Evolutionary conservation across 1,140 invertebrate genomes (phyloP), one percentile per base, ranked within the genome.

Genomic region (Zaprionus capensis): DNA sequence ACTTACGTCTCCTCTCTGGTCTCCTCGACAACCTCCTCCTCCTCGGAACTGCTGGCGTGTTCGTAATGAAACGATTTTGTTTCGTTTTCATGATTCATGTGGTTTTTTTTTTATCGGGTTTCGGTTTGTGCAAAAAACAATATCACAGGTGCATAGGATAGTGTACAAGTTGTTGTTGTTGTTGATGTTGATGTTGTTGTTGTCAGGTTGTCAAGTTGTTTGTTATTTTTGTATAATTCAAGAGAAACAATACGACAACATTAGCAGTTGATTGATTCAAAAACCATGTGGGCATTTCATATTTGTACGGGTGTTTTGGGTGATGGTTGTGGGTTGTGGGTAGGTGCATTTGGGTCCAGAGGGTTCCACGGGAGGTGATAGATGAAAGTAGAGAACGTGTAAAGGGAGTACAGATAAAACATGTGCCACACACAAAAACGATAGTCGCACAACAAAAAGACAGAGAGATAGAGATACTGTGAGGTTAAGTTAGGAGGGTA

Each of bases 1-100:
- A 95, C 95, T 95, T 95, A 96, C 95, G 94, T 95, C 93, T 95
- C 95, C 92, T 94, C 94, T 91, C 95, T 94, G 88, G 84, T 88
- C 80, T 92, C 91, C 94, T 96, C 95, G 94, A 94, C 94, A 82
- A 92, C 91, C 87, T 95, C 95, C 87, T 95, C 95, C 94, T 95
- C 95, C 94, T 95, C 95, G 93, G 94, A 95, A 93, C 91, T 91
- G 86, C 87, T 91, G 76, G 56, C 68, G 79, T 69, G 80, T 81
- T 87, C 82, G 80, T 87, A 83, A 91, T 82, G 78, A 91, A 91
- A 87, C 78, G 57, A 28, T 59, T 51, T 64, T 20, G 26, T 64
- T 58, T 64, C 5, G 53, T 56, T 67, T 62, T 79, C 56, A 5
- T 62, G 15, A 59, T 71, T 63, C 55, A 49, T 51, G 38, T 76